A percentile compares a stretch with the other conserved stretches of the same genome.
Evolutionary conservation across 2,113 vertebrate genomes (phyloP).

Genomic region (Pelobates fuscus): DNA sequence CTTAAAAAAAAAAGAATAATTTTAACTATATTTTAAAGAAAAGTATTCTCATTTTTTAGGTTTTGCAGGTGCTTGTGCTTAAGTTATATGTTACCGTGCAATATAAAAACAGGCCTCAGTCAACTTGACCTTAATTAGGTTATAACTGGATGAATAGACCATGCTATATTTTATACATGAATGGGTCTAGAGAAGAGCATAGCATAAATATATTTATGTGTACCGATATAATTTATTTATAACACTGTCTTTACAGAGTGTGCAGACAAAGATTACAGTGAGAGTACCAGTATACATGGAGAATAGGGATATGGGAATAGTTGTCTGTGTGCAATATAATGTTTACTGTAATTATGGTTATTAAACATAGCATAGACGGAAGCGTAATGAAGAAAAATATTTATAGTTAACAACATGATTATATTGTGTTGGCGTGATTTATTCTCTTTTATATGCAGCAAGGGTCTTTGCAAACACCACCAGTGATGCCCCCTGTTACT

Average conservation of each 20-base stretch:
- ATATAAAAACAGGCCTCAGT: no score
- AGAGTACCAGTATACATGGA: not conserved
- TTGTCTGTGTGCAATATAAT: not conserved
- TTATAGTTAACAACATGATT: no score
- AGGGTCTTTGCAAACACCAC: no score
- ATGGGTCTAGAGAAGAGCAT: not conserved
- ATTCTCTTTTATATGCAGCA: no score
- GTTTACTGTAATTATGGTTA: not conserved
- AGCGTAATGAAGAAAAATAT: no score
- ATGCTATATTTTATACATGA: not conserved
- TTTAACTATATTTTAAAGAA: not conserved
- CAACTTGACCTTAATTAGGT: not conserved
- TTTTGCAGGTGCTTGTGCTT: no score
- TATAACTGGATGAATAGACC: not conserved
- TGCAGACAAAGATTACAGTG: not conserved
- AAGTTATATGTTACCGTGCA: no score
- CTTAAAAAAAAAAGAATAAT: not conserved
- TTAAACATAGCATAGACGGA: not conserved
- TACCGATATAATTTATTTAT: no score
- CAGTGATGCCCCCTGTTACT: no score
- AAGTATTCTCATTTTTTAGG: not conserved
- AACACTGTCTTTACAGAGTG: no score
- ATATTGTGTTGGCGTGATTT: no score
- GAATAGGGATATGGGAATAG: not conserved
- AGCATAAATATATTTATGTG: no score